Evolutionary conservation across 2,888 invertebrate genomes (phyloP), one percentile per base, ranked within the genome.

Genomic region (Lagria hirta): DNA sequence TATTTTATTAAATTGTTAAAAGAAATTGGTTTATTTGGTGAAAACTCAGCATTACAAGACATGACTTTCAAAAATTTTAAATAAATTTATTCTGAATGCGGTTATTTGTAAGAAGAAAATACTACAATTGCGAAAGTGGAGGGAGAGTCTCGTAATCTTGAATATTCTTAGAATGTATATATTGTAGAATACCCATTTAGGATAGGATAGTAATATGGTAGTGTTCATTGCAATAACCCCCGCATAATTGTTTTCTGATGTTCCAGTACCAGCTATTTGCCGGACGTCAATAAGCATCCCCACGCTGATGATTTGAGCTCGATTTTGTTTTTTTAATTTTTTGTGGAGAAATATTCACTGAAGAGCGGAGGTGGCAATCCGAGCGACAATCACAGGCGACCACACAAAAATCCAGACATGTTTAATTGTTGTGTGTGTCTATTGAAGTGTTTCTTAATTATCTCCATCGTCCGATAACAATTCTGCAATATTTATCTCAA

Each of bases 211-310:
- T 21, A 32, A 44, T 40, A 36, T 29, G 7, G 34, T 27, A 40
- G 38, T 23, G n/a, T 20, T 20, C 15, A 8, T 4, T 32, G 45
- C 57, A 57, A 56, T 61, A 62, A 59, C 57, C 60, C 62, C 53
- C 57, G 64, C 63, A 58, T 67, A 66, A 66, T 61, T 62, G 56
- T 64, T 62, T 67, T 66, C 62, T 66, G 60, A 65, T 70, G 69
- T 72, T 72, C 66, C 71, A 72, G 72, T 72, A 71, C 64, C 70
- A 71, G 60, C 68, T 72, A 57, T 72, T 72, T 65, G 66, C 71
- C 64, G 71, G 71, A 62, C 70, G 71, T 55, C 71, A 71, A 65
- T 72, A 70, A 69, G 57, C 59, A 64, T 60, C 65, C 58, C 61
- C 52, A 53, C 56, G 58, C 60, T 62, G 62, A 61, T 62, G 64